Percentiles rank a stretch among this genome's conserved stretches.
Conservation (phyloP, 2,888 invertebrate genomes). For the Alviniconcha strummeri region DNA sequence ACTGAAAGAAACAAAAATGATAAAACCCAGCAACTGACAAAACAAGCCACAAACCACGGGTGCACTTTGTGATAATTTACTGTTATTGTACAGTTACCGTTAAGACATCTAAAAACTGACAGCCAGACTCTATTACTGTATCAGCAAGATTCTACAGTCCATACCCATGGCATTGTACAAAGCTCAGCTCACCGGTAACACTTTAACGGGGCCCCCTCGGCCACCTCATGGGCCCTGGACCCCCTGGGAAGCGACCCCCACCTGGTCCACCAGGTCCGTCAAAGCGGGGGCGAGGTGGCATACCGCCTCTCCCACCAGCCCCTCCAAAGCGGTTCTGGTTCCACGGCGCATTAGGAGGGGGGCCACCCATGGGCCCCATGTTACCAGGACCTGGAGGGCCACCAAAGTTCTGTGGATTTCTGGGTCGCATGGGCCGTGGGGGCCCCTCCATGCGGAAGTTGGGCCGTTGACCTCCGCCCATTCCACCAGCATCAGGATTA, state of each 20-base stretch:
- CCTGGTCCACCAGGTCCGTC: slow-evolving; percentile 36
- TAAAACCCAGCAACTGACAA: too few relatives aligned
- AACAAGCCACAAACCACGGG: too few relatives aligned
- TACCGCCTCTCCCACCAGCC: slow-evolving; percentile 30
- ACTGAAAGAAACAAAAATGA: too few relatives aligned
- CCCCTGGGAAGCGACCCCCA: slow-evolving; percentile 37
- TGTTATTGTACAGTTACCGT: too few relatives aligned
- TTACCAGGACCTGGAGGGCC: slow-evolving; percentile 39
- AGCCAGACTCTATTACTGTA: too few relatives aligned
- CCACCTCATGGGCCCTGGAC: slow-evolving; percentile 36
- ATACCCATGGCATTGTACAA: too few relatives aligned
- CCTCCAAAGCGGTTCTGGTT: slow-evolving; percentile 36
- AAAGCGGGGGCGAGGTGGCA: slow-evolving; percentile 33
- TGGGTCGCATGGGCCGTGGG: slow-evolving; percentile 36
- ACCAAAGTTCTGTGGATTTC: slow-evolving; percentile 41
- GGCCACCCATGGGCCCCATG: slow-evolving; percentile 33
- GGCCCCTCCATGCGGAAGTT: slow-evolving; percentile 39
- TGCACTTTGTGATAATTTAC: too few relatives aligned
- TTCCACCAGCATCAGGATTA: slow-evolving; percentile 28
- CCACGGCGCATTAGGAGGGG: slow-evolving; percentile 32
- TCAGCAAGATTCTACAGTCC: too few relatives aligned
- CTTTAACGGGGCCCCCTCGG: slow-evolving; percentile 29
- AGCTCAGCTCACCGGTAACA: too few relatives aligned
- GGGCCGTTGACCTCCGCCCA: slow-evolving; percentile 30
- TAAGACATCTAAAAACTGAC: too few relatives aligned